Percentiles rank a stretch among this genome's conserved stretches.
These are phyloP conservation scores for Naja naja DNA, from an alignment of 2,113 vertebrate genomes.

Conservation along the genomic window DNA sequence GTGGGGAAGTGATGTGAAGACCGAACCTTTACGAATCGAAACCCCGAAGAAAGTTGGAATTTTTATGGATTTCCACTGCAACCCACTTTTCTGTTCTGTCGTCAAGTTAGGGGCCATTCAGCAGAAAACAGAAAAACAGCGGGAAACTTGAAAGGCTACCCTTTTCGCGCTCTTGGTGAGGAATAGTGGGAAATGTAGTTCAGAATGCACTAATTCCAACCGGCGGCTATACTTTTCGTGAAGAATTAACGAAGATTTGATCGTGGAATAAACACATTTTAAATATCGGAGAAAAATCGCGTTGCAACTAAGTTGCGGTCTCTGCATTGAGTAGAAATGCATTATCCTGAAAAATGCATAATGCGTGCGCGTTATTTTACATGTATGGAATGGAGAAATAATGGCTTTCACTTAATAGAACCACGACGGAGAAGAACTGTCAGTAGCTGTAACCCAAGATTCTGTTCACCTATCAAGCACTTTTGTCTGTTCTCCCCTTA, in stretches of 20 bases:
- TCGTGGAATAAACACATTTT: too few species aligned
- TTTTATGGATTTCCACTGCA: background rate
- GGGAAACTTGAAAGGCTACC: constrained; percentile 51
- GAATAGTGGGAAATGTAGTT: background rate
- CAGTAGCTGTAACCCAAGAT: background rate
- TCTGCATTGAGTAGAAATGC: background rate
- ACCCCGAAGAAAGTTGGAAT: background rate
- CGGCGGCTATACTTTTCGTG: background rate
- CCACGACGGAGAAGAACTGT: background rate
- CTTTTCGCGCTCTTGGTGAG: too few species aligned
- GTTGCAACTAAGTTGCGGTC: background rate
- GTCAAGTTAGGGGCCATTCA: background rate
- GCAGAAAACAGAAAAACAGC: constrained; percentile 53
- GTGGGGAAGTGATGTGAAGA: background rate
- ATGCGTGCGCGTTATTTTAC: background rate
- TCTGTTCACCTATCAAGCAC: background rate
- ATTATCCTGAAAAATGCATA: background rate
- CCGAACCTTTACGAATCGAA: background rate
- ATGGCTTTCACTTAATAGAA: background rate
- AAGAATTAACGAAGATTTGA: background rate
- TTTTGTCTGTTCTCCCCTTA: background rate
- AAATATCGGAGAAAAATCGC: background rate
- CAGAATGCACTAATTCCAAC: background rate
- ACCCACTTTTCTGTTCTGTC: too few species aligned
- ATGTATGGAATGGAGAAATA: background rate